Evolutionary conservation across 1,140 invertebrate genomes (phyloP).

Genomic region (Scaptodrosophila lebanonensis): DNA sequence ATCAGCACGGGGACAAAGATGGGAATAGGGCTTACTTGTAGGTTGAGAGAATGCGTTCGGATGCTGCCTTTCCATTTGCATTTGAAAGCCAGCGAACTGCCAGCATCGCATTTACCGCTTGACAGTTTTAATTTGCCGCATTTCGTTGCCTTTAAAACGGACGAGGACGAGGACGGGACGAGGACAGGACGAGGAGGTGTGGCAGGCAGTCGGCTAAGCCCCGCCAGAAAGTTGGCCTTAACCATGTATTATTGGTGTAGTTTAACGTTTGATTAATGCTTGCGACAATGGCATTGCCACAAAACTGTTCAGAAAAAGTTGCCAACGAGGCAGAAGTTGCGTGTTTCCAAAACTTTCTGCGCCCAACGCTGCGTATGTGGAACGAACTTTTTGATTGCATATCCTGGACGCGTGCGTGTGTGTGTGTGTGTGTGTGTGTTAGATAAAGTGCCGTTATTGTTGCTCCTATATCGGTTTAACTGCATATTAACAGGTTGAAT

Average conservation of each 20-base stretch:
- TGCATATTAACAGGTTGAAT: slow-evolving; percentile 53
- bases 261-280: slow-evolving; percentile 37
- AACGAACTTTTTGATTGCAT: slow-evolving; percentile 33
- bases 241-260: slow-evolving; percentile 36
- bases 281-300: slow-evolving; percentile 27
- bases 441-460: slow-evolving; percentile 30
- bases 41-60: too few relatives aligned
- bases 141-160: background rate
- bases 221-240: slow-evolving; percentile 20
- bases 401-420: background rate
- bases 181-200: too few relatives aligned
- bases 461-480: slow-evolving; percentile 38
- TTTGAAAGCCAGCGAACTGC: slow-evolving; percentile 26
- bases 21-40: too few relatives aligned
- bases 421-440: too few relatives aligned
- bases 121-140: slow-evolving; percentile 6
- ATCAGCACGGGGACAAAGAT: too few relatives aligned
- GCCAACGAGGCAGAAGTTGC: slow-evolving; percentile 17
- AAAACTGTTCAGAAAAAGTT: slow-evolving; percentile 30
- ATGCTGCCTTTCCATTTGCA: slow-evolving; percentile 12
- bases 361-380: background rate
- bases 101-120: slow-evolving; percentile 16
- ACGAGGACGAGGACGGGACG: background rate
- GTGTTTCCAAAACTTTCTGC: slow-evolving; percentile 34
- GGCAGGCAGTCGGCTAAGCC: too few relatives aligned